These are phyloP conservation scores for Zaprionus taronus DNA, from an alignment of 1,140 invertebrate species.

Conservation along the genomic window DNA sequence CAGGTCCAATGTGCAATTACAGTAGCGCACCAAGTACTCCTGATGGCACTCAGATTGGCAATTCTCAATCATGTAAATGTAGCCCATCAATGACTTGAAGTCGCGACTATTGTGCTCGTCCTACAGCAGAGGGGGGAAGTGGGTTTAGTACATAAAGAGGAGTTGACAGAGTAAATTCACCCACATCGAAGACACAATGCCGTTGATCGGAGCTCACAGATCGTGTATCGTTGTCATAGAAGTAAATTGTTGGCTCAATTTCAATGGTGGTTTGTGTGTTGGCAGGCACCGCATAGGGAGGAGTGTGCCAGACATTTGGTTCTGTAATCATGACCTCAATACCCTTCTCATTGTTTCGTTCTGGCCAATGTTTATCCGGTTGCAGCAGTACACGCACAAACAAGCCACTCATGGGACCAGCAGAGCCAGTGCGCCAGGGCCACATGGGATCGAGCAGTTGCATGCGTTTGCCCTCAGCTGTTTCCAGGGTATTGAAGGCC, in stretches of 20 bases:
- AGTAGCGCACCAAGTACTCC: constrained; percentile 76
- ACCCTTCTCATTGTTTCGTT: constrained; percentile 53
- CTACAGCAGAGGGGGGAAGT: constrained; percentile 35
- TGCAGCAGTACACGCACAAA: constrained; percentile 60
- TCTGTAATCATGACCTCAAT: constrained; percentile 73
- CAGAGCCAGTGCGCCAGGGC: constrained; percentile 71
- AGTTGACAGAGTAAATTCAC: constrained; percentile 2
- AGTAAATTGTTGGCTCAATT: constrained; percentile 76
- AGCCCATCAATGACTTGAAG: constrained; percentile 69
- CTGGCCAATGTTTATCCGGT: constrained; percentile 57
- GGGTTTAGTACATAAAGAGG: background rate
- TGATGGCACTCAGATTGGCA: constrained; percentile 81
- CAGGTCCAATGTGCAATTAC: constrained; percentile 81
- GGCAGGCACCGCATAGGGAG: constrained; percentile 58
- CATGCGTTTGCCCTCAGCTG: constrained; percentile 65
- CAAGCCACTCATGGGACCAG: constrained; percentile 68
- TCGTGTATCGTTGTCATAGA: constrained; percentile 73
- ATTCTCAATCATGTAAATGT: constrained; percentile 82
- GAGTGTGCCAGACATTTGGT: constrained; percentile 73
- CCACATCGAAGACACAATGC: constrained; percentile 77
- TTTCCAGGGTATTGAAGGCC: constrained; percentile 85
- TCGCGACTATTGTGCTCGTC: constrained; percentile 63
- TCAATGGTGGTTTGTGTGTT: constrained; percentile 69
- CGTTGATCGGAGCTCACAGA: constrained; percentile 66
- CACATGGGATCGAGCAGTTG: constrained; percentile 64